phyloP scores from a whole-genome alignment of 2,888 invertebrate genomes.

The Hartigia nigra region DNA sequence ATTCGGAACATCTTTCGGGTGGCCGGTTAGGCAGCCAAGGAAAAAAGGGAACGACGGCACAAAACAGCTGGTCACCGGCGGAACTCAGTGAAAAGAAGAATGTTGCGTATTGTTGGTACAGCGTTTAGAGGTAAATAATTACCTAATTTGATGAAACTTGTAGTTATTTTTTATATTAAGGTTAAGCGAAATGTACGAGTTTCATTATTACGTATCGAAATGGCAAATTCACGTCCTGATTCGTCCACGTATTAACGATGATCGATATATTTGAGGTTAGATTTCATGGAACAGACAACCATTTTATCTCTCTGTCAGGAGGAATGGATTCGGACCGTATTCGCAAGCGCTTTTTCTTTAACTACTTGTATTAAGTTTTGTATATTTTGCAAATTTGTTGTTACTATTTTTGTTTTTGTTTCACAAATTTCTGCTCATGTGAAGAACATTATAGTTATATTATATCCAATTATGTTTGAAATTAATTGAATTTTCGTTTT shows the following conservation, averaged over 20 bases:
- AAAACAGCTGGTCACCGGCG: slow-evolving; percentile 53
- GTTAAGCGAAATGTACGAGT: neutral
- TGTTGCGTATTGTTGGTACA: slow-evolving; percentile 50
- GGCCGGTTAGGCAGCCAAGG: slow-evolving; percentile 57
- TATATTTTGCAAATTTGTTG: neutral
- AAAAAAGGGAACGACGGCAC: slow-evolving; percentile 54
- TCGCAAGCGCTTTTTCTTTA: neutral
- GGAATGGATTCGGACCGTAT: neutral
- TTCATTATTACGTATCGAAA: neutral
- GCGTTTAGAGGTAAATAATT: slow-evolving; percentile 43
- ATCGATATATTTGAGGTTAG: neutral
- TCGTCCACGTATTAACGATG: neutral
- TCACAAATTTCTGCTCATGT: neutral
- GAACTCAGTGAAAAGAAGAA: slow-evolving; percentile 43
- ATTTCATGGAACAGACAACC: neutral
- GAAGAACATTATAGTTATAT: neutral
- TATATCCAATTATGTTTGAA: neutral
- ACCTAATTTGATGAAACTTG: neutral
- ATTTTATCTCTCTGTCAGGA: neutral
- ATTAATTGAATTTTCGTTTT: neutral
- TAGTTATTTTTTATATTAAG: neutral
- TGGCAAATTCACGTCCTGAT: neutral
- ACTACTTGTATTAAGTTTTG: neutral
- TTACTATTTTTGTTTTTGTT: neutral
- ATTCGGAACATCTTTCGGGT: slow-evolving; percentile 64